Evolutionary conservation across 2,797 vertebrate species (phyloP), one percentile per base, ranked within the genome.

Genomic region (Sarcophilus harrisii): DNA sequence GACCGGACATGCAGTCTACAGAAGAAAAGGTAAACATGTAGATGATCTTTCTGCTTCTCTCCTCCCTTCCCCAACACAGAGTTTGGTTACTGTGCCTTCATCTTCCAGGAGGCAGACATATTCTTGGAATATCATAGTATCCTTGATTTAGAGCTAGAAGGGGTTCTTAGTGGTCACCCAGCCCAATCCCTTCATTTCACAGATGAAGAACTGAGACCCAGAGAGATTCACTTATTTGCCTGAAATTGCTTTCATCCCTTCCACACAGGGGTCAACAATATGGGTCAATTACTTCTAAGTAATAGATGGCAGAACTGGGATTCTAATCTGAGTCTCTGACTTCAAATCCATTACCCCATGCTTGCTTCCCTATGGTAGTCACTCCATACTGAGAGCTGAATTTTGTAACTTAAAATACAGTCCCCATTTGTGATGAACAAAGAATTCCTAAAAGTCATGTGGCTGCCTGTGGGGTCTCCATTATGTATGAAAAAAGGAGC

Each of bases 1-100:
- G 96, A 92, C 98, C 97, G 29, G 97, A 97, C 49, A 97, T 96
- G 59, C 99, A 99, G 96, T 99, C 99, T 99, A 98, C 95, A 73
- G 98, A 96, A 97, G 0, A 96, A 59, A 92, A 96, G 58, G 94
- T 5, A 98, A 89, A 94, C 24, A 18, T 4, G 2, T 55, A 55
- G 54, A 55, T 55, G 54, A 32, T 57, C 16, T 27, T 57, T 49
- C 18, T 5, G 91, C 59, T 54, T 32, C 1, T 9, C 49, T 32
- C 90, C 62, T 24, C 27, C 38, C 11, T 55, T 27, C 38, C n/a
- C 90, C 12, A 14, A 57, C 21, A 49, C 58, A 9, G 5, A 5
- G 32, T 11, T 93, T 30, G 8, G 49, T 6, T 4, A 24, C 24
- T 2, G 18, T 87, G 58, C 28, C 55, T 57, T 21, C 18, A 81